phyloP scores from a whole-genome alignment of 2,113 vertebrate genomes.

The Takifugu bimaculatus region DNA sequence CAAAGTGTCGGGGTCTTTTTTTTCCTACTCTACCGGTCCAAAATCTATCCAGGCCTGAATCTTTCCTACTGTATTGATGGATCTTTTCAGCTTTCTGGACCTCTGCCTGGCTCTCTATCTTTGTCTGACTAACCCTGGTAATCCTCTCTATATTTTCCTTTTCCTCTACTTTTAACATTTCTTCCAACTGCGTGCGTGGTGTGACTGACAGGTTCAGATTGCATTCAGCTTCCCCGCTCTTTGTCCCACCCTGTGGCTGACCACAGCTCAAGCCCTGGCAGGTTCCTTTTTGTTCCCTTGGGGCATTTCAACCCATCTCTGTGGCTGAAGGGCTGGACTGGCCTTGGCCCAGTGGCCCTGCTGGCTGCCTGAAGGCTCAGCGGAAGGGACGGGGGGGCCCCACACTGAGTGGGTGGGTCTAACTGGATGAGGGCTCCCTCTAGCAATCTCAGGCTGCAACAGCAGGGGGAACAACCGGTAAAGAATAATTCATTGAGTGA shows the following conservation, averaged over 20 bases:
- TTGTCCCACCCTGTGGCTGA: constrained; percentile 54
- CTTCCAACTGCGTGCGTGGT: constrained; percentile 11
- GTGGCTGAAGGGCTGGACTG: constrained; percentile 51
- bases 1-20: constrained; percentile 45
- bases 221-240: constrained; percentile 50
- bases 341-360: constrained; percentile 55
- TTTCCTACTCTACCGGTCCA: constrained; percentile 31
- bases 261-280: constrained; percentile 37
- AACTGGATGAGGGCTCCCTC: constrained; percentile 73
- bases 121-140: constrained; percentile 17
- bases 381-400: constrained; percentile 12
- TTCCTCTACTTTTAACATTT: constrained; percentile 16
- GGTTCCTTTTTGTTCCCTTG: constrained; percentile 41
- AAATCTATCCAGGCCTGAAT: constrained; percentile 55
- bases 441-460: constrained; percentile 63
- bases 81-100: constrained; percentile 22
- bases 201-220: constrained; percentile 63
- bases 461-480: constrained; percentile 40
- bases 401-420: constrained; percentile 8
- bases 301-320: constrained; percentile 47
- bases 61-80: constrained; percentile 1
- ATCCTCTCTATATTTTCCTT: constrained; percentile 23
- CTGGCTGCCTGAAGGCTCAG: constrained; percentile 38
- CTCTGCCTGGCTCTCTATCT: constrained; percentile 34
- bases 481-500: not conserved